A percentile compares a stretch with the other conserved stretches of the same genome.
Evolutionary conservation across 1,140 invertebrate species (phyloP).

Genomic region (Anastrepha ludens): DNA sequence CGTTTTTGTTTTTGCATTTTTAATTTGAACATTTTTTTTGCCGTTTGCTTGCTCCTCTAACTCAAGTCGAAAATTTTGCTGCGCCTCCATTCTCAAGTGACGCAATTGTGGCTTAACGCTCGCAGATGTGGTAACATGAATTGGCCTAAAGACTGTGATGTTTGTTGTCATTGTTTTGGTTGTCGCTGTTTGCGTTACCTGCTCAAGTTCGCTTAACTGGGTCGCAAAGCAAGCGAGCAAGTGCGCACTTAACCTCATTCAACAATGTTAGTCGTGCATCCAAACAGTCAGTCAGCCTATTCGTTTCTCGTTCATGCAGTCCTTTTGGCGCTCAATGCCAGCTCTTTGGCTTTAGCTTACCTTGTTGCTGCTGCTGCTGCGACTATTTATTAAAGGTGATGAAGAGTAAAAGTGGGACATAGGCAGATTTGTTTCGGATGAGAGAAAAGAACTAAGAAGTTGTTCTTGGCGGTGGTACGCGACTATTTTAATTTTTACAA

Average conservation of each 20-base stretch:
- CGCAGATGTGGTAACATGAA: conserved; percentile 35
- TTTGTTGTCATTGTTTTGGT: conserved; percentile 2
- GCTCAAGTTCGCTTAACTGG: conserved; percentile 51
- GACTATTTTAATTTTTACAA: neutral
- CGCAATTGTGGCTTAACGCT: conserved; percentile 46
- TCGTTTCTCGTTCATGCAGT: neutral
- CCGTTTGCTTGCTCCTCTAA: neutral
- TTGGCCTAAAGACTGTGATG: conserved; percentile 18
- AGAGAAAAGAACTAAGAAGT: neutral
- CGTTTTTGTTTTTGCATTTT: neutral
- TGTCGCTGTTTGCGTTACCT: conserved; percentile 12
- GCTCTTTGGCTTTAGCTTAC: neutral
- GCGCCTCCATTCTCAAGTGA: neutral
- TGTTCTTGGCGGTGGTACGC: neutral
- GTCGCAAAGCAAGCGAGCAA: conserved; percentile 46
- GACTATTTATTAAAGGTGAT: conserved; percentile 4
- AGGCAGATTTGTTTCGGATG: neutral
- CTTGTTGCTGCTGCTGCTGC: neutral
- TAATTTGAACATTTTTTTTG: neutral
- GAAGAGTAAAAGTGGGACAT: neutral
- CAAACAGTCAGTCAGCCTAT: neutral
- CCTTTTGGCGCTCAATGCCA: conserved; percentile 23
- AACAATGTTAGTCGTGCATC: neutral
- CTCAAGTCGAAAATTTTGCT: conserved; percentile 4
- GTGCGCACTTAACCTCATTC: conserved; percentile 44